Base-by-base conservation (phyloP, 2,113 vertebrate genomes). In the Eira barbara region DNA sequence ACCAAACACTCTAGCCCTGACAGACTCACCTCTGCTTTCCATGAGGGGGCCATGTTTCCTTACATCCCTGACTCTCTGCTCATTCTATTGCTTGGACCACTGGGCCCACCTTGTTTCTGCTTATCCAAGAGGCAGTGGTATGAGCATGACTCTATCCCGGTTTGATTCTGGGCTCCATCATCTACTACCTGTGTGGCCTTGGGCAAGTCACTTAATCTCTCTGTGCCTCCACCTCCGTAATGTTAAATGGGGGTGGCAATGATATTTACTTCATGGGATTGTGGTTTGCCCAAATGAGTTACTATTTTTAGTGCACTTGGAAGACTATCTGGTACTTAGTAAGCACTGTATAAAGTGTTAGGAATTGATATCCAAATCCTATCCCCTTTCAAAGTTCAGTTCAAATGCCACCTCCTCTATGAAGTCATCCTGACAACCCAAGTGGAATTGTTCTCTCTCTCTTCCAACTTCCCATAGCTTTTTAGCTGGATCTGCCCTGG, bases 281-380 rank as follows among this genome's bases (percentile, higher is more conserved):
- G 25, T 74, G n/a, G 34, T 78, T 47, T 79, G 47, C n/a, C 45
- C 88, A 84, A 82, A 79, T 80, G 3, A 74, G n/a, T 84, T 86
- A 80, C 36, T 45, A 65, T 90, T 89, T 95, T 42, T 63, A 78
- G 18, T 65, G 23, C 34, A 71, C 45, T 29, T 59, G 78, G 65
- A 92, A 84, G 69, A 90, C 27, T 59, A 80, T 39, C 81, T 95
- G 81, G 47, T n/a, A 86, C 15, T 21, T 17, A 39, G 36, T 29
- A 91, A 80, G 34, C 27, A 81, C 34, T 92, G 12, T 67, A 87
- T 27, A 71, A 90, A 57, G 11, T 78, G 6, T 88, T 86, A 91
- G n/a, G 63, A 91, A 95, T 89, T 57, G 89, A 94, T 61, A 84
- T 81, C n/a, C 20, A 86, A 95, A 92, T 36, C 42, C n/a, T 94